Conservation (phyloP, 2,888 invertebrate genomes). For the Hemicrepidius hirtus region DNA sequence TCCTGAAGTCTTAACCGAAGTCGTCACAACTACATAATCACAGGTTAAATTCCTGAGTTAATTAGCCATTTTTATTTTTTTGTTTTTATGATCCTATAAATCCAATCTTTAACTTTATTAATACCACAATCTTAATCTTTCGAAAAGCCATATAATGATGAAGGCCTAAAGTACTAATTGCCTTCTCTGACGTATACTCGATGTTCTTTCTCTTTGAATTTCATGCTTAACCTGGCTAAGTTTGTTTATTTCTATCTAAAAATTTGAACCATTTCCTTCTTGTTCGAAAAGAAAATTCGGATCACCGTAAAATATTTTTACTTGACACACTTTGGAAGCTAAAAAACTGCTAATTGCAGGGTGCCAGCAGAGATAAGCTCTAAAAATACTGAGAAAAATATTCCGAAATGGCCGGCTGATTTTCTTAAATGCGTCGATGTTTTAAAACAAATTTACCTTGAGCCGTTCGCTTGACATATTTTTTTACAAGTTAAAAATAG, state of each 20-base stretch:
- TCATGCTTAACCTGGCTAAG: background rate
- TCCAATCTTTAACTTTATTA: constrained; percentile 10
- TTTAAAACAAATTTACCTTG: constrained; percentile 25
- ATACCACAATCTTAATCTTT: background rate
- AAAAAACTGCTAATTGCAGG: constrained; percentile 25
- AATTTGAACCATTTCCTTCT: background rate
- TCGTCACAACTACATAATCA: background rate
- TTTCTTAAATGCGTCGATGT: constrained; percentile 12
- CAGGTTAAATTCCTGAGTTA: background rate
- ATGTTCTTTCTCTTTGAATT: background rate
- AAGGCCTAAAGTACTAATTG: background rate
- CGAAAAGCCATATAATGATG: background rate
- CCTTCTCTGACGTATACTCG: background rate
- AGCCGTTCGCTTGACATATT: constrained; percentile 20
- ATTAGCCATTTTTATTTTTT: constrained; percentile 12
- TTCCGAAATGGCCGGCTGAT: constrained; percentile 17
- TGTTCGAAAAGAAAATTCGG: background rate
- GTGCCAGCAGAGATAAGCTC: constrained; percentile 5
- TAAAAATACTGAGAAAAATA: constrained; percentile 26
- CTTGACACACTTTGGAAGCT: constrained; percentile 15
- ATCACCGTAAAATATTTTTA: constrained; percentile 12
- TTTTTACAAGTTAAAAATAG: constrained; percentile 10
- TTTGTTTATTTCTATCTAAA: background rate
- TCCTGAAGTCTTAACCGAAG: background rate
- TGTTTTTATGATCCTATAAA: constrained; percentile 4